Conservation (phyloP, 2,113 vertebrate species). For the Columbina picui region DNA sequence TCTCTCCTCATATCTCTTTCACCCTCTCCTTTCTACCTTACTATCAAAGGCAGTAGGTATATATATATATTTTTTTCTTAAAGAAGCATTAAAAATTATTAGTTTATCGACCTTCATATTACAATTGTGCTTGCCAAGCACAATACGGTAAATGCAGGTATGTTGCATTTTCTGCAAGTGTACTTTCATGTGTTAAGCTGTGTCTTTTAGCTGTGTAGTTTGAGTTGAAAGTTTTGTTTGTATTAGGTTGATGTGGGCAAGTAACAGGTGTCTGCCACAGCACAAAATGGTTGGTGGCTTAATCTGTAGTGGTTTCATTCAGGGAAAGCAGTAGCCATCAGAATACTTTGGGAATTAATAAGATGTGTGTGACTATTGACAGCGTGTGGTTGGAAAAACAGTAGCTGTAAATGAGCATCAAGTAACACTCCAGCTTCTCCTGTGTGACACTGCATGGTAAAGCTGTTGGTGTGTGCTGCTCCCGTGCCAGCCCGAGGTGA, state of each 20-base stretch:
- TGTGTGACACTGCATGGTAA: fast-evolving
- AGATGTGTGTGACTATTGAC: not conserved
- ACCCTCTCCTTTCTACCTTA: not conserved
- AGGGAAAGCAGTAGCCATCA: not conserved
- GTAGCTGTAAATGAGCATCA: not conserved
- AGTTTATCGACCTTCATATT: not conserved
- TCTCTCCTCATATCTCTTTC: not conserved
- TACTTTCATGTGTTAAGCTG: not conserved
- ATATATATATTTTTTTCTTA: not conserved
- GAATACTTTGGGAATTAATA: not conserved
- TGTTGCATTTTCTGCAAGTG: not conserved
- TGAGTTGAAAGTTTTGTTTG: not conserved
- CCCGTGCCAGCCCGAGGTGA: not conserved
- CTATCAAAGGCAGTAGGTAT: not conserved
- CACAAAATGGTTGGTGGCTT: not conserved
- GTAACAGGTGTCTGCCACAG: not conserved
- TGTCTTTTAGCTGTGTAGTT: not conserved
- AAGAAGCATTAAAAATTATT: not conserved
- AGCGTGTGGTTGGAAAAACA: not conserved
- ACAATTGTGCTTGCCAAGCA: not conserved
- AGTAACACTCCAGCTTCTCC: not conserved
- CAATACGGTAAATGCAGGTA: not conserved
- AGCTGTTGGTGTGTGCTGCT: not conserved
- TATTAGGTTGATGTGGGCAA: not conserved
- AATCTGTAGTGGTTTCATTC: not conserved